Conservation (phyloP, 2,797 vertebrate genomes). For the Chiloscyllium punctatum region DNA sequence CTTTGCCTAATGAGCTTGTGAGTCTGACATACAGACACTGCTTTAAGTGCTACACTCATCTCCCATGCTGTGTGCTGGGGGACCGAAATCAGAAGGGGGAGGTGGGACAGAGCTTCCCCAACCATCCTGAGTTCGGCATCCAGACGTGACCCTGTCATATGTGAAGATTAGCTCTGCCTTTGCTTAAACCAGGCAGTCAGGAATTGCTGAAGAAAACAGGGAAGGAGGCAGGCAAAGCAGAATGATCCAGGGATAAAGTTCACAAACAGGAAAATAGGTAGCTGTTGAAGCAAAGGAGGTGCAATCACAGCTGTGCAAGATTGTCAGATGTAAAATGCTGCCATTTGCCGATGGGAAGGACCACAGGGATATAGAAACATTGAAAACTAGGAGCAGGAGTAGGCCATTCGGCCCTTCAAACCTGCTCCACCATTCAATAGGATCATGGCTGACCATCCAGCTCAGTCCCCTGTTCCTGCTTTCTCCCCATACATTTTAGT, state of each 20-base stretch:
- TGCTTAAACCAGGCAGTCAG: neutral
- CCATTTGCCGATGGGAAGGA: neutral
- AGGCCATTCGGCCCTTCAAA: no score
- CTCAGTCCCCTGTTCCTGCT: no score
- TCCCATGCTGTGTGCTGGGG: neutral
- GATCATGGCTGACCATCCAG: no score
- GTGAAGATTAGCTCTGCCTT: neutral
- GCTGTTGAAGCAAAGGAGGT: neutral
- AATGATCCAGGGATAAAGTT: neutral
- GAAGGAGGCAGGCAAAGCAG: neutral
- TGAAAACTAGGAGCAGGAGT: no score
- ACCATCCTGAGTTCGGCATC: neutral
- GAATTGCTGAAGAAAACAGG: neutral
- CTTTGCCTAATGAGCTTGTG: neutral
- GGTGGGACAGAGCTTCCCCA: neutral
- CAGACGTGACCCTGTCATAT: neutral
- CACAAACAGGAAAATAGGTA: neutral
- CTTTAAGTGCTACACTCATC: neutral
- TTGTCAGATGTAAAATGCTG: neutral
- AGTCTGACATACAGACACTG: neutral
- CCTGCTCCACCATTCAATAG: no score
- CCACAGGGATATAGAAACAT: no score
- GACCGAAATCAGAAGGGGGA: neutral
- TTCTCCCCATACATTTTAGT: no score
- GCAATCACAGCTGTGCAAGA: neutral